Base-by-base conservation (phyloP, 2,113 vertebrate species). In the Hippocampus zosterae region DNA sequence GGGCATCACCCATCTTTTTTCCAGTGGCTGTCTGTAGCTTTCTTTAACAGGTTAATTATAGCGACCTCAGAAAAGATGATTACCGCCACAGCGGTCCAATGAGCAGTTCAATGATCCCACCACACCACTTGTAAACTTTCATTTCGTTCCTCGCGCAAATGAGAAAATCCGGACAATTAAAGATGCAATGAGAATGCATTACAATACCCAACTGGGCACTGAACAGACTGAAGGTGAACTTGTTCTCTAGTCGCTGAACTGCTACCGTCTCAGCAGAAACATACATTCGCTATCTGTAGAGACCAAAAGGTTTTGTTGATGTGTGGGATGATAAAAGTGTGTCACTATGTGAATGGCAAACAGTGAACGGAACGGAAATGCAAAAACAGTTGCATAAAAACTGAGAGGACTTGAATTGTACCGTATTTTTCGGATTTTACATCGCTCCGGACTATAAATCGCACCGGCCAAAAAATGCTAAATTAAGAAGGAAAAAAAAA, bases 171-270 rank as follows among this genome's bases (percentile, higher is more conserved):
- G 37, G 40, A 42, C 61, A 41, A n/a, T 42, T 42, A 42, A 63
- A 63, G 21, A 21, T 42, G 4, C 61, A 42, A 11, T 63, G 61
- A 42, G 61, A 63, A 5, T n/a, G 61, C 61, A n/a, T 42, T 40
- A 63, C 37, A 42, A 63, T 23, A 63, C 40, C 61, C 61, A 63
- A 41, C 40, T 63, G 61, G 40, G 61, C 42, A 23, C 23, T n/a
- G 19, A 42, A 63, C 40, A 23, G 40, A n/a, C 40, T 63, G 21
- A 40, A 63, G 19, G 9, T 63, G 61, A 63, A 25, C 12, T 57
- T 57, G 27, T 56, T 57, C 12, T 25, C 8, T 57, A 1, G 2
- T 27, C 5, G 27, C 21, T 57, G 10, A 57, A 27, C 23, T 27
- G 10, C 15, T 25, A 13, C 10, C 11, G 25, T 25, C n/a, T 3